phyloP scores from a whole-genome alignment of 1,140 invertebrate genomes.

The Anadara kagoshimensis region DNA sequence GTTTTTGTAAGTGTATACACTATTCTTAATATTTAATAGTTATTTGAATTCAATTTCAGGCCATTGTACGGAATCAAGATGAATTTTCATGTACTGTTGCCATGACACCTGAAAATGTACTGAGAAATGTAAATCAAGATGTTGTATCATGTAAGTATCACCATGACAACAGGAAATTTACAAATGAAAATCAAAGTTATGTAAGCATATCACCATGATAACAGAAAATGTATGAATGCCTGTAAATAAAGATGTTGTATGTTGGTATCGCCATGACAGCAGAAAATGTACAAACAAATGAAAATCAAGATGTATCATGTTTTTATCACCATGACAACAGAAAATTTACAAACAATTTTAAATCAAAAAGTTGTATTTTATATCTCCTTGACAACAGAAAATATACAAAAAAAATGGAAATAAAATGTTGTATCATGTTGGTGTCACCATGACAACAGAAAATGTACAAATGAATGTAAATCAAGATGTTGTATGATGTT shows the following conservation, averaged over 20 bases:
- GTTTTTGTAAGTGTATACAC: not conserved
- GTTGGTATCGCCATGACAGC: conserved; percentile 24
- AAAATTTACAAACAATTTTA: no score
- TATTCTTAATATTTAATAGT: not conserved
- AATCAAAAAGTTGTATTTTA: no score
- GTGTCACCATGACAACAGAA: no score
- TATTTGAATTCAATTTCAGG: conserved; percentile 31
- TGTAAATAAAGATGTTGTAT: no score
- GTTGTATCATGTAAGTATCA: conserved; percentile 49
- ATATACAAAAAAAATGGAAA: no score
- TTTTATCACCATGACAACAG: no score
- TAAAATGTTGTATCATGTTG: no score
- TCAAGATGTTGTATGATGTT: no score
- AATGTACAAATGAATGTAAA: no score
- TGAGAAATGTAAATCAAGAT: conserved; percentile 43
- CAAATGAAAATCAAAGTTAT: not conserved
- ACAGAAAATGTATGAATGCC: not conserved
- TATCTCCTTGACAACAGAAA: no score
- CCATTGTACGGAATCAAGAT: conserved; percentile 50
- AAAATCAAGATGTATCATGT: conserved; percentile 35
- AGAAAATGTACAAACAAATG: conserved; percentile 36
- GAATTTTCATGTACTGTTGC: conserved; percentile 45
- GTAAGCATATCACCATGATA: not conserved
- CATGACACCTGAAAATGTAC: conserved; percentile 39
- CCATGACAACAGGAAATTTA: not conserved